phyloP scores from a whole-genome alignment of 2,888 invertebrate genomes.

The Osmoderma eremita region DNA sequence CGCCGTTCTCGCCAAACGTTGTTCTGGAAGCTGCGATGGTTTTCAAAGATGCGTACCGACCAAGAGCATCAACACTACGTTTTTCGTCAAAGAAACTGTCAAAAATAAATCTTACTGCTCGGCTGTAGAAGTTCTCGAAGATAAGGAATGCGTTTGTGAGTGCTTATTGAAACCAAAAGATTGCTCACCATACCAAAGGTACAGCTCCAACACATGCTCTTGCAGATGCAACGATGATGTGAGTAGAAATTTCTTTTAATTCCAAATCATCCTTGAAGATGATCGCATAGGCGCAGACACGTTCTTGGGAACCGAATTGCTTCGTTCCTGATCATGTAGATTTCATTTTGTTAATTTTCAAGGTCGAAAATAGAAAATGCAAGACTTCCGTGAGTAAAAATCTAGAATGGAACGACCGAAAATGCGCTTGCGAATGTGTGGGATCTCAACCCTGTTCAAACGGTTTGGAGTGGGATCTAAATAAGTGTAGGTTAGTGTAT shows the following conservation, averaged over 20 bases:
- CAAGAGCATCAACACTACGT: constrained; percentile 46
- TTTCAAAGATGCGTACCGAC: constrained; percentile 53
- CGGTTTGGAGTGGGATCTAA: constrained; percentile 56
- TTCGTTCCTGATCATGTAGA: no score
- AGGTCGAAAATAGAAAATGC: constrained; percentile 47
- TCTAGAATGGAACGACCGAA: constrained; percentile 54
- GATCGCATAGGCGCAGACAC: not conserved
- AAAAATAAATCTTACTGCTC: constrained; percentile 50
- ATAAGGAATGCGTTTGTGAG: constrained; percentile 55
- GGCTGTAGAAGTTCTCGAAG: constrained; percentile 54
- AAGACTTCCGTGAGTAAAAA: constrained; percentile 45
- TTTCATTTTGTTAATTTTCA: constrained; percentile 34
- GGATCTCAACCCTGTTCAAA: constrained; percentile 53
- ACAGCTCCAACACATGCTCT: constrained; percentile 53
- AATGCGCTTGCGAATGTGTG: constrained; percentile 56
- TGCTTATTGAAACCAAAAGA: constrained; percentile 52
- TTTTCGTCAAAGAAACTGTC: constrained; percentile 51
- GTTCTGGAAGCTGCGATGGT: constrained; percentile 56
- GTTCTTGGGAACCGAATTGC: no score
- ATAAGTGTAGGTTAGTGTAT: constrained; percentile 54
- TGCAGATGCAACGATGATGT: constrained; percentile 57
- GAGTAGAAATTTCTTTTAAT: no score
- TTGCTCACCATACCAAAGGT: constrained; percentile 53
- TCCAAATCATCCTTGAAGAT: not conserved
- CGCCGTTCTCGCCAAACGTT: constrained; percentile 56